Percentiles rank a stretch among this genome's conserved stretches.
Evolutionary conservation across 2,888 invertebrate species (phyloP).

Genomic region (Orgyia antiqua): DNA sequence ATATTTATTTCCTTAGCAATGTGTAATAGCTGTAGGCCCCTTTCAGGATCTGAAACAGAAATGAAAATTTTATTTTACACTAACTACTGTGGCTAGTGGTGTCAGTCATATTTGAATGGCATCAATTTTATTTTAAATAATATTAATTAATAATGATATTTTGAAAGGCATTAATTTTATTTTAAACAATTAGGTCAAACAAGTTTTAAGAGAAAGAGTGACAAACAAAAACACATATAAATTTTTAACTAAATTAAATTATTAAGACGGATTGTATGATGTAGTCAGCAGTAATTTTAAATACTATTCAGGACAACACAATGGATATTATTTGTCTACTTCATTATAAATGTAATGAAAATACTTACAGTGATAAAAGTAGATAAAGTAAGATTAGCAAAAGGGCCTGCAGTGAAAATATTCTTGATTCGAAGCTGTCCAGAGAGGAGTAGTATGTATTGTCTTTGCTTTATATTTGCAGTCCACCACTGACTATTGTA

Average conservation of each 20-base stretch:
- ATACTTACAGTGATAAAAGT: constrained; percentile 53
- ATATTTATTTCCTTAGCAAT: constrained; percentile 40
- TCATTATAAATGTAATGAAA: neutral
- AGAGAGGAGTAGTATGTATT: constrained; percentile 37
- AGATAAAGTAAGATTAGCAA: constrained; percentile 50
- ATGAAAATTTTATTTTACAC: constrained; percentile 1
- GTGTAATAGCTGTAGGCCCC: constrained; percentile 69
- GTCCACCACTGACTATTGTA: constrained; percentile 60
- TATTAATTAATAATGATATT: neutral
- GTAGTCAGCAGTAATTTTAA: neutral
- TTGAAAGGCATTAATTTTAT: neutral
- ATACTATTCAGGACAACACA: neutral
- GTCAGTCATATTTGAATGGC: neutral
- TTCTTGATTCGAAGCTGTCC: constrained; percentile 49
- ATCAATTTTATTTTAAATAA: neutral
- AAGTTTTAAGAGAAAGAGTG: neutral
- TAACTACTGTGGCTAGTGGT: too few species aligned
- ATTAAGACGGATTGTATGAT: too few species aligned
- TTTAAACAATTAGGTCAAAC: neutral
- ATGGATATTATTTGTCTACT: too few species aligned
- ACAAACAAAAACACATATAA: neutral
- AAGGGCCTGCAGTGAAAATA: constrained; percentile 60
- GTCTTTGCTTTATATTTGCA: constrained; percentile 35
- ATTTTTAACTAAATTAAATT: neutral
- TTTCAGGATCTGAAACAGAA: constrained; percentile 58